Evolutionary conservation across 2,113 vertebrate species (phyloP).

Genomic region (Pygoscelis antarcticus): DNA sequence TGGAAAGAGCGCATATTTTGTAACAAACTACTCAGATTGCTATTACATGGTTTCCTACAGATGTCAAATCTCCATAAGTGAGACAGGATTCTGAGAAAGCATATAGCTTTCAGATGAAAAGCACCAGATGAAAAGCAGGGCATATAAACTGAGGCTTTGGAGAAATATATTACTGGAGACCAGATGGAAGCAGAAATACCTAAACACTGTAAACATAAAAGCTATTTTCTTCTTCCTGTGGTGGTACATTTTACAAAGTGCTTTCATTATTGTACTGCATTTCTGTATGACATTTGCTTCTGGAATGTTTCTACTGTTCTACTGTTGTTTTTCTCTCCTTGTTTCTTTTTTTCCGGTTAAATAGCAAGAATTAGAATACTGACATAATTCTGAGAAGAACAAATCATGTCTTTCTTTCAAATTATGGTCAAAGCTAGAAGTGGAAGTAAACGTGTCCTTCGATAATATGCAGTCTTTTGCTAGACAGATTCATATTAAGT

Average conservation of each 20-base stretch:
- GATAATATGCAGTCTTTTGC: not conserved
- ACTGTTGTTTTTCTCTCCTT: not conserved
- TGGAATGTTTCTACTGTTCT: not conserved
- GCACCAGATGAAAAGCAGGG: not conserved
- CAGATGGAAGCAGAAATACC: not conserved
- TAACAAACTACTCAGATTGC: not conserved
- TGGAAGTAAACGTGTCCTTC: not conserved
- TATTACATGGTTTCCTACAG: not conserved
- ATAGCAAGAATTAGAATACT: not conserved
- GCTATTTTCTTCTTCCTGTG: conserved; percentile 20
- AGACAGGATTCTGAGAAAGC: not conserved
- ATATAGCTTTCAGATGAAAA: too few species aligned
- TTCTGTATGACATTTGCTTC: conserved; percentile 7
- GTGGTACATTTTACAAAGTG: not conserved
- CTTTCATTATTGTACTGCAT: not conserved
- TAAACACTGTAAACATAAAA: conserved; percentile 1
- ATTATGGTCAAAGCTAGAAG: not conserved
- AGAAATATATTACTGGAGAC: not conserved
- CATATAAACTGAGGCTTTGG: not conserved
- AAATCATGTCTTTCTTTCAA: not conserved
- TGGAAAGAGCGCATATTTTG: not conserved
- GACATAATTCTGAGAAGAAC: not conserved
- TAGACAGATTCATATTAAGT: not conserved
- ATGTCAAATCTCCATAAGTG: not conserved
- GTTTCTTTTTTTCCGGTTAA: not conserved